These are phyloP conservation scores for Heliconius nattereri DNA, from an alignment of 1,140 invertebrate genomes.

Conservation along the genomic window DNA sequence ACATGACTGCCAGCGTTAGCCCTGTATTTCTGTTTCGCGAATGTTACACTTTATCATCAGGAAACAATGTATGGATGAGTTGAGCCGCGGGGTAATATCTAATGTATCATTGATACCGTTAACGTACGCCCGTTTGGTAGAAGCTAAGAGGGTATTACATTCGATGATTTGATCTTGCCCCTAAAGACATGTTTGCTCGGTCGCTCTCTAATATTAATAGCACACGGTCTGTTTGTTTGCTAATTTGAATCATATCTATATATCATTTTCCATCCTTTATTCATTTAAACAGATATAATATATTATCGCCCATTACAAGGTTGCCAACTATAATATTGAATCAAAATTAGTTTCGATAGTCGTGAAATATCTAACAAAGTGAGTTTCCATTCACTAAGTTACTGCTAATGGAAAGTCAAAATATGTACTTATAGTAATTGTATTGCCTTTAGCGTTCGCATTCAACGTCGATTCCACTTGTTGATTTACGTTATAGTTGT, in stretches of 20 bases:
- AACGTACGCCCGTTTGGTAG: slow-evolving; percentile 45
- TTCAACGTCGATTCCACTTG: slow-evolving; percentile 43
- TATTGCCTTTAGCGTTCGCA: slow-evolving; percentile 46
- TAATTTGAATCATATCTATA: background rate
- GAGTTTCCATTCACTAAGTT: slow-evolving; percentile 52
- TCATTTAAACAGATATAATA: background rate
- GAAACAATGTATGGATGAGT: slow-evolving; percentile 57
- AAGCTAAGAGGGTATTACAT: slow-evolving; percentile 34
- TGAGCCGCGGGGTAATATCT: slow-evolving; percentile 50
- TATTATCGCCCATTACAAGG: background rate
- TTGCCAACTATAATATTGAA: slow-evolving; percentile 9
- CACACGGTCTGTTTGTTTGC: background rate
- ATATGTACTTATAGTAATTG: slow-evolving; percentile 56
- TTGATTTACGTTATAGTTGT: slow-evolving; percentile 47
- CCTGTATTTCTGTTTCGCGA: slow-evolving; percentile 59
- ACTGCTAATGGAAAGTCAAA: slow-evolving; percentile 68
- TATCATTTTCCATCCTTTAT: background rate
- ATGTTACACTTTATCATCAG: slow-evolving; percentile 50
- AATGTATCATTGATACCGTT: slow-evolving; percentile 61
- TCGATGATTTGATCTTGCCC: slow-evolving; percentile 45
- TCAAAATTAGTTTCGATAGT: slow-evolving; percentile 23
- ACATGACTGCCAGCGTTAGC: slow-evolving; percentile 63
- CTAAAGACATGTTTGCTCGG: slow-evolving; percentile 20
- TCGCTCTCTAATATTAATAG: slow-evolving; percentile 9
- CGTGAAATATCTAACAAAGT: slow-evolving; percentile 36